phyloP scores from a whole-genome alignment of 2,113 vertebrate genomes.

The Morone chrysops region DNA sequence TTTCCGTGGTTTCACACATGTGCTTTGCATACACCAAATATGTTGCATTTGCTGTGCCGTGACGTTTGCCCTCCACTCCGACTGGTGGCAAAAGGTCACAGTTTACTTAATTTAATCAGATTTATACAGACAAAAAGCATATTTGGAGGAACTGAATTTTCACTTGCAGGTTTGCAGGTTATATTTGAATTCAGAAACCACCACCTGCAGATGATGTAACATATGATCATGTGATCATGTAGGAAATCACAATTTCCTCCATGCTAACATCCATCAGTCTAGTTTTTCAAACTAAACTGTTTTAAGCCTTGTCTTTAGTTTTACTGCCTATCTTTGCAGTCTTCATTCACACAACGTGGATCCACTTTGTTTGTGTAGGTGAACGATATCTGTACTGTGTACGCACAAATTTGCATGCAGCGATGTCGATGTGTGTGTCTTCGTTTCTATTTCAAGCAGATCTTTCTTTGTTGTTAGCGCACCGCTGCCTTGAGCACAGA shows the following conservation, averaged over 20 bases:
- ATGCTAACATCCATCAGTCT: background rate
- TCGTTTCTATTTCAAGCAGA: slow-evolving; percentile 59
- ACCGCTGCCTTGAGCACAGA: slow-evolving; percentile 61
- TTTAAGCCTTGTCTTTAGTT: background rate
- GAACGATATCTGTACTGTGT: slow-evolving; percentile 12
- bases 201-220: background rate
- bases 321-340: background rate
- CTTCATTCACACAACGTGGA: background rate
- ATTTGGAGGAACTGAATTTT: background rate
- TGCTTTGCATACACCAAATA: background rate
- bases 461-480: slow-evolving; percentile 61
- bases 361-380: background rate
- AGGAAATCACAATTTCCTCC: background rate
- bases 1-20: slow-evolving; percentile 6
- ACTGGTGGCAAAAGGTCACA: background rate
- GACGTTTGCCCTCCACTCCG: background rate
- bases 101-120: background rate
- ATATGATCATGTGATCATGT: background rate
- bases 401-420: slow-evolving; percentile 48
- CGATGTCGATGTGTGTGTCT: background rate
- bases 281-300: background rate
- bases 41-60: background rate
- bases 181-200: background rate
- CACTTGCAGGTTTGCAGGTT: background rate
- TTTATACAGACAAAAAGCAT: too few relatives aligned